Base-by-base conservation (phyloP, 2,113 vertebrate species). In the Rhinogobius similis region DNA sequence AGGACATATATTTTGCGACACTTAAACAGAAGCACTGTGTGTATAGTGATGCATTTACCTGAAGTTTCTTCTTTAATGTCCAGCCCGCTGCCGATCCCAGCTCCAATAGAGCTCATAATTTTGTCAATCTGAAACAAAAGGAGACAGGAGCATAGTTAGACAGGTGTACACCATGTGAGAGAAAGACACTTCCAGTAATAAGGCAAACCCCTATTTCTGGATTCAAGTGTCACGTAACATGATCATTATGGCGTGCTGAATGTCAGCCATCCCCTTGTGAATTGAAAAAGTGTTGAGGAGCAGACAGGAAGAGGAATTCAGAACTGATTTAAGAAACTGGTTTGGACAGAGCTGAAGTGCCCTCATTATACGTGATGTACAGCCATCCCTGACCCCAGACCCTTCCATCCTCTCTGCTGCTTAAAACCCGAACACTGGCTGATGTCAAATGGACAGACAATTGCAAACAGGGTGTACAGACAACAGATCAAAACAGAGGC, bases 21-120 rank as follows among this genome's bases (percentile, higher is more conserved):
- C 48, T 52, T 4, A 4, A 53, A 24, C 20, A 50, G 20, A 12
- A 21, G 21, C 23, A 53, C 21, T 53, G 52, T 50, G 46, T 21
- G 46, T 24, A 53, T 24, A 53, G n/a, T 24, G n/a, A 36, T 48
- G 61, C 46, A 32, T 39, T 88, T 93, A 98, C 96, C 95, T 95
- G 90, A 77, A 64, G n/a, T 5, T 1, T 92, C 85, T 68, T 93
- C 90, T 27, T 92, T 93, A 78, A 94, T 94, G 61, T 94, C 90
- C 85, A 97, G 82, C 72, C 94, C 95, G 29, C 93, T 96, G 72
- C 93, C 91, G 79, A 98, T 98, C 84, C 97, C 96, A 67, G 93
- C 96, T 74, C 96, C 97, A 79, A 98, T 96, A 32, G 95, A 98
- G 90, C 91, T 98, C 96, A 98, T 98, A 78, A 98, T 98, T 92